phyloP scores from a whole-genome alignment of 2,113 vertebrate species.

The Hypomesus transpacificus region DNA sequence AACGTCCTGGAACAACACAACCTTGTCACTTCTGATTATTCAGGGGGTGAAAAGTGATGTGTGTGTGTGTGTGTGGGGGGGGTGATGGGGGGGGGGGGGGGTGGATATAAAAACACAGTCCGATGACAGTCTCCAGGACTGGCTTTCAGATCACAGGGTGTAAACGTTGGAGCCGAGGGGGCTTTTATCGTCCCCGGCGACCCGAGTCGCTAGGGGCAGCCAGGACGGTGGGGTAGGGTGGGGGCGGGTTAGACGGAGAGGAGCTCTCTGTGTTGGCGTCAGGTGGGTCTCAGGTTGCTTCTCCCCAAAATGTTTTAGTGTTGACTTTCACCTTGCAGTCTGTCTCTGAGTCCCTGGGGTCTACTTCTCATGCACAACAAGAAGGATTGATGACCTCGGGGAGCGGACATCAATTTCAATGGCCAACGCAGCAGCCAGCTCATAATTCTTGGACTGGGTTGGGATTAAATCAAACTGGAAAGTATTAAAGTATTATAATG shows the following conservation, averaged over 20 bases:
- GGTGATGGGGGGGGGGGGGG: neutral
- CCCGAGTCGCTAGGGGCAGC: constrained; percentile 4
- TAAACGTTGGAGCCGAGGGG: constrained; percentile 18
- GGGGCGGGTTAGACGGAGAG: constrained; percentile 22
- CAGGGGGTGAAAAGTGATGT: constrained; percentile 26
- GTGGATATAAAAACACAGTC: constrained; percentile 19
- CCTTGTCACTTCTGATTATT: constrained; percentile 40
- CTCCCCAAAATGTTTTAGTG: constrained; percentile 41
- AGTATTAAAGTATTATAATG: constrained; percentile 6
- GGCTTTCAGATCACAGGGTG: constrained; percentile 38
- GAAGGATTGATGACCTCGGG: constrained; percentile 36
- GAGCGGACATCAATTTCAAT: constrained; percentile 29
- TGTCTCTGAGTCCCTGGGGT: constrained; percentile 31
- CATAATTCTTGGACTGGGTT: constrained; percentile 18
- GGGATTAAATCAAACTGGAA: constrained; percentile 36
- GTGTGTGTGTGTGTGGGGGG: neutral
- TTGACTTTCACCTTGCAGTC: constrained; percentile 43
- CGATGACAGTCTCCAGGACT: constrained; percentile 29
- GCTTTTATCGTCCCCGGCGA: constrained; percentile 37
- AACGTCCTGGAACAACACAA: constrained; percentile 41
- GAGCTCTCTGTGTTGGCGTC: constrained; percentile 23
- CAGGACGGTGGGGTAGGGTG: constrained; percentile 1
- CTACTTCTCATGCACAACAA: constrained; percentile 49
- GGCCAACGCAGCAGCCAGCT: constrained; percentile 29
- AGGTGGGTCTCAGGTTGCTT: constrained; percentile 44